Conservation (phyloP, 2,113 vertebrate species). For the Genyomyrus donnyi region DNA sequence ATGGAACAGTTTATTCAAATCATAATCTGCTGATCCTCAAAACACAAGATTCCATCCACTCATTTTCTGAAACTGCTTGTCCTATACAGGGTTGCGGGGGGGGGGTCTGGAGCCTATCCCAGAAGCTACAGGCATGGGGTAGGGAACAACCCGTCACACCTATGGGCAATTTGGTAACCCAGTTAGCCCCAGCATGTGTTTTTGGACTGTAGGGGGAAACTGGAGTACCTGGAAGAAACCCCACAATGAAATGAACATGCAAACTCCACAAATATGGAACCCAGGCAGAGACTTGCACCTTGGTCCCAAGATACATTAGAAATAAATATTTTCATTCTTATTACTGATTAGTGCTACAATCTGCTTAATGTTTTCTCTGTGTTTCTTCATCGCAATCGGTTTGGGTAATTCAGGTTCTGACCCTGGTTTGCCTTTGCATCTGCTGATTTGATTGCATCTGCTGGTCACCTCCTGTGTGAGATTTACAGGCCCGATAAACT, state of each 20-base stretch:
- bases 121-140: too few species aligned
- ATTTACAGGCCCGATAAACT: background rate
- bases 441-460: background rate
- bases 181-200: too few species aligned
- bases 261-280: background rate
- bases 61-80: background rate
- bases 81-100: background rate
- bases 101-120: too few species aligned
- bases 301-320: background rate
- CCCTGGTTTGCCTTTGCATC: background rate
- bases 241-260: background rate
- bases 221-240: background rate
- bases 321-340: background rate
- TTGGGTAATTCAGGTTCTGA: background rate
- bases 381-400: background rate
- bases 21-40: background rate
- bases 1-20: background rate
- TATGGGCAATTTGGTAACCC: too few species aligned
- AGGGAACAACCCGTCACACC: too few species aligned
- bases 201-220: too few species aligned
- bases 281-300: background rate
- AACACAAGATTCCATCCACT: background rate
- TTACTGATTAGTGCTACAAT: background rate
- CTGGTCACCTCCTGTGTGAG: background rate
- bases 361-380: background rate